Evolutionary conservation across 2,113 vertebrate genomes (phyloP).

Genomic region (Xenopus laevis): DNA sequence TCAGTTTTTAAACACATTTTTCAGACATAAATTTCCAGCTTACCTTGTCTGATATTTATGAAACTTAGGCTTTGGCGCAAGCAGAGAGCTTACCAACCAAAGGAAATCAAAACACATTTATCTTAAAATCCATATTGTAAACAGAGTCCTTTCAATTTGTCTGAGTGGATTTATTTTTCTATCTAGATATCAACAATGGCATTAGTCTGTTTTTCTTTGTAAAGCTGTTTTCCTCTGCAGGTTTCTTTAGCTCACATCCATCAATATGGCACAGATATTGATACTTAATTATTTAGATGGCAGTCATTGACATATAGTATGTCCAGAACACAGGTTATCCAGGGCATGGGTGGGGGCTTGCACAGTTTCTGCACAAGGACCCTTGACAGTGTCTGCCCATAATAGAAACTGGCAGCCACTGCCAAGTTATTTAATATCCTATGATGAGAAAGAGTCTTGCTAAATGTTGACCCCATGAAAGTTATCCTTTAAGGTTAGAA

Average conservation of each 20-base stretch:
- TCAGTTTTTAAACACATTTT: conserved; percentile 26
- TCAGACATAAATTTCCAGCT: conserved; percentile 30
- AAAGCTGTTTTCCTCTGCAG: conserved; percentile 13
- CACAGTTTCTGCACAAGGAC: no score
- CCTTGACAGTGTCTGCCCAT: no score
- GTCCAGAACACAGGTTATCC: no score
- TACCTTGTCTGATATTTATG: conserved; percentile 27
- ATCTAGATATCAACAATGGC: conserved; percentile 28
- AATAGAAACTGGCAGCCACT: no score
- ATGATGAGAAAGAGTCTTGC: no score
- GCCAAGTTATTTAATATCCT: no score
- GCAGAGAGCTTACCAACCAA: conserved; percentile 27
- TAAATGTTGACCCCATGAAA: no score
- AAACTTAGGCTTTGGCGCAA: conserved; percentile 29
- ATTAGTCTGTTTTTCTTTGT: conserved; percentile 29
- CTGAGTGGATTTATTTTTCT: conserved; percentile 36
- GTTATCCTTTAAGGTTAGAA: no score
- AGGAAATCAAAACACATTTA: conserved; percentile 42
- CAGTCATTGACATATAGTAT: no score
- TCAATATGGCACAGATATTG: conserved; percentile 10
- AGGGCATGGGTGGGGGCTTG: no score
- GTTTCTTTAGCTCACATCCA: not conserved
- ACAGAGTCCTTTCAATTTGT: conserved; percentile 42
- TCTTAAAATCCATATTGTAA: conserved; percentile 42
- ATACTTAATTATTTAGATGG: not conserved